These are phyloP conservation scores for Drosophila neonasuta DNA, from an alignment of 2,888 invertebrate genomes.

Conservation along the genomic window DNA sequence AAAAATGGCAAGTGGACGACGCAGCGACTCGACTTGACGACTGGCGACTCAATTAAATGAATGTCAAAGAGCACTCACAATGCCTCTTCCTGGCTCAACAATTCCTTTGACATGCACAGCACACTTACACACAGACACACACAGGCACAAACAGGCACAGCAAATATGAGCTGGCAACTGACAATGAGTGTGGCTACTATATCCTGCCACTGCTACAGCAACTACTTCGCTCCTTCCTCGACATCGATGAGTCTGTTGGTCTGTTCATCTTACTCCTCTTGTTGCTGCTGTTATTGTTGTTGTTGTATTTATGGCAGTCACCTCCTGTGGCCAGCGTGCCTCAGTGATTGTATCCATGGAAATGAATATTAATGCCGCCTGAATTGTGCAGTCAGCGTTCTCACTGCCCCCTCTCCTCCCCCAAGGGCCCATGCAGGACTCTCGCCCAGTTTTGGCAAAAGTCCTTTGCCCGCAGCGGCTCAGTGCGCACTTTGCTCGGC, in stretches of 20 bases:
- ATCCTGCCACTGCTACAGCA: slow-evolving; percentile 8
- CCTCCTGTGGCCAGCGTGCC: slow-evolving; percentile 62
- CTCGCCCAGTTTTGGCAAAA: slow-evolving; percentile 46
- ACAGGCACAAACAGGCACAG: slow-evolving; percentile 16
- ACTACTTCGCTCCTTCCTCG: background rate
- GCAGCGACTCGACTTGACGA: slow-evolving; percentile 9
- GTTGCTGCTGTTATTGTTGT: slow-evolving; percentile 17
- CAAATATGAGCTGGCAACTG: slow-evolving; percentile 45
- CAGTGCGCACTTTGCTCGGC: slow-evolving; percentile 76
- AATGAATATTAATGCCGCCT: slow-evolving; percentile 75
- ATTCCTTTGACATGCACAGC: slow-evolving; percentile 66
- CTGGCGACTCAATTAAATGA: slow-evolving; percentile 71
- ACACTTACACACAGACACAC: slow-evolving; percentile 25
- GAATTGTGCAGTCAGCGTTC: slow-evolving; percentile 51
- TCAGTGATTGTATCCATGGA: slow-evolving; percentile 72
- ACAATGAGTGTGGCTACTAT: slow-evolving; percentile 43
- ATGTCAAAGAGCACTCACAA: slow-evolving; percentile 69
- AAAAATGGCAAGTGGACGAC: slow-evolving; percentile 16
- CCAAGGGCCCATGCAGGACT: slow-evolving; percentile 22
- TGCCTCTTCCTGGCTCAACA: slow-evolving; percentile 58
- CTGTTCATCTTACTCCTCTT: slow-evolving; percentile 14
- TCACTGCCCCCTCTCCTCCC: slow-evolving; percentile 4
- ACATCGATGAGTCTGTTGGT: slow-evolving; percentile 1
- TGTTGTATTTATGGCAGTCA: slow-evolving; percentile 58
- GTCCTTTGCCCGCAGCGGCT: slow-evolving; percentile 77